Evolutionary conservation across 2,888 invertebrate genomes (phyloP), one percentile per base, ranked within the genome.

Genomic region (Tupiocoris notatus): DNA sequence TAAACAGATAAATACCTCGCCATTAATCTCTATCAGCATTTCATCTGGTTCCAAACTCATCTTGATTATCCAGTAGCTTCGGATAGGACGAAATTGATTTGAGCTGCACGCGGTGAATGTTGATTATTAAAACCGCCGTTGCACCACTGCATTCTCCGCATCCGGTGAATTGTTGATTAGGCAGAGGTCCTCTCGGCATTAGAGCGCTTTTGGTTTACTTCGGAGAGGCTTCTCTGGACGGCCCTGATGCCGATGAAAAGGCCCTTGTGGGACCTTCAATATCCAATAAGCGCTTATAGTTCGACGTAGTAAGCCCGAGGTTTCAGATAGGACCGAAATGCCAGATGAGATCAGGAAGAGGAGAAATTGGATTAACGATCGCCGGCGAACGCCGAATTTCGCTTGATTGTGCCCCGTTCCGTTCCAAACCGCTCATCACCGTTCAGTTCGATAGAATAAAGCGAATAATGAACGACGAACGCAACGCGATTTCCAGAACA

Each of bases 81-180:
- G 39, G 39, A 39, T 12, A 39, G 39, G 6, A 39, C 39, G 39
- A 39, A 39, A 39, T 12, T 39, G 39, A 39, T 39, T 39, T 39
- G 39, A 12, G 39, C 39, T 12, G 39, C 39, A 12, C 12, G 39
- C 39, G 39, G 39, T 39, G 39, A 39, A 12, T 12, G 39, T 39
- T 7, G 39, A 39, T 39, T 39, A 39, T 39, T 39, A 39, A 39
- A 39, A 39, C 39, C 39, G 39, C 39, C 39, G 39, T 7, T 12
- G 39, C 39, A 12, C 39, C n/a, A n/a, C n/a, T n/a, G 39, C 39
- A 18, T 65, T 17, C 20, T 24, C 18, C 21, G 22, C 59, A 59
- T 59, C 39, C 65, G 25, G 25, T 23, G 65, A 65, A 65, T 65
- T 65, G 65, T 65, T 65, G 65, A 65, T 65, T 65, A 65, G 65